A percentile compares a stretch with the other conserved stretches of the same genome.
These are phyloP conservation scores for Drosophila hydei DNA, from an alignment of 1,140 invertebrate species.

Conservation along the genomic window DNA sequence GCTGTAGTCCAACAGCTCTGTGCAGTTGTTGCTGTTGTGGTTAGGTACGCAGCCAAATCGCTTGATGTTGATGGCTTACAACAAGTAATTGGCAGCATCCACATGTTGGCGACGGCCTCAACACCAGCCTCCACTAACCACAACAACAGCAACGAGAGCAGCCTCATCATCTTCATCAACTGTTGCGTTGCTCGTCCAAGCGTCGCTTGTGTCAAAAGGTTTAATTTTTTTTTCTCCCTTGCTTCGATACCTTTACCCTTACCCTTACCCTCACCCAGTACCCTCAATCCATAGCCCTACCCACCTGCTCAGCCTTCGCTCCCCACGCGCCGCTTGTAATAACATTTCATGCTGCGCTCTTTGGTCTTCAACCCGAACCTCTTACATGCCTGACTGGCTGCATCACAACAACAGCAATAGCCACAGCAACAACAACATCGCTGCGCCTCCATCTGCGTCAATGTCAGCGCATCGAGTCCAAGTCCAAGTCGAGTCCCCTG, in stretches of 20 bases:
- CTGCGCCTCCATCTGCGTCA: slow-evolving; percentile 62
- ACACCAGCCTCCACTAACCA: slow-evolving; percentile 38
- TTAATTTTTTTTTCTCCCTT: slow-evolving; percentile 65
- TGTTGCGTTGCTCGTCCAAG: slow-evolving; percentile 58
- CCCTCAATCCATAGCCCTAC: neutral
- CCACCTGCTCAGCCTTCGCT: neutral
- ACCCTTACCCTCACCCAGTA: neutral
- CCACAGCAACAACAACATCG: slow-evolving; percentile 22
- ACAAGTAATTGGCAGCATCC: slow-evolving; percentile 83
- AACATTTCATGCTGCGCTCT: slow-evolving; percentile 74
- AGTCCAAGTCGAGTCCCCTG: slow-evolving; percentile 60
- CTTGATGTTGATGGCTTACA: slow-evolving; percentile 83
- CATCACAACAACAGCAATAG: slow-evolving; percentile 32
- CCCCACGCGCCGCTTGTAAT: slow-evolving; percentile 63
- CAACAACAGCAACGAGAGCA: slow-evolving; percentile 44
- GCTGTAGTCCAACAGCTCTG: slow-evolving; percentile 6
- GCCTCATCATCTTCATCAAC: slow-evolving; percentile 57
- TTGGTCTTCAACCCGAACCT: slow-evolving; percentile 71
- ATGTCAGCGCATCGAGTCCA: slow-evolving; percentile 71
- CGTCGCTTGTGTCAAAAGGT: slow-evolving; percentile 80
- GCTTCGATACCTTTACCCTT: slow-evolving; percentile 1
- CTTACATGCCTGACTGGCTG: slow-evolving; percentile 69
- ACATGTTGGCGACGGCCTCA: slow-evolving; percentile 58
- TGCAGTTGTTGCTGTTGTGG: neutral
- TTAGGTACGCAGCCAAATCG: slow-evolving; percentile 74